phyloP scores from a whole-genome alignment of 2,113 vertebrate species.

The Puntigrus tetrazona region DNA sequence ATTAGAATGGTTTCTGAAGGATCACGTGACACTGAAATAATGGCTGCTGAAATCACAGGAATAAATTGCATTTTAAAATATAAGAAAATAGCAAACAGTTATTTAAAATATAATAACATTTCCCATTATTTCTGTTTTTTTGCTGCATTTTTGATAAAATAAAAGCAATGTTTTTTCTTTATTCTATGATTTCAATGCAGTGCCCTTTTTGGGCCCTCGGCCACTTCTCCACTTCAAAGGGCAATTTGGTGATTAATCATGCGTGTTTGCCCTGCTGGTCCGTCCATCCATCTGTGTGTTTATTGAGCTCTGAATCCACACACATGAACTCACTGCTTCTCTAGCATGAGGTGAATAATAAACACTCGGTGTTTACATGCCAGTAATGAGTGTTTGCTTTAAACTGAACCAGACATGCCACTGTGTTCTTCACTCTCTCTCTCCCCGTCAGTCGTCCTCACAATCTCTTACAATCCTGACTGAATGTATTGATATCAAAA shows the following conservation, averaged over 20 bases:
- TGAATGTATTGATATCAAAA: not conserved
- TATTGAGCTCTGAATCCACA: slow-evolving; percentile 24
- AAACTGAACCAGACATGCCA: slow-evolving; percentile 47
- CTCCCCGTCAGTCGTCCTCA: not conserved
- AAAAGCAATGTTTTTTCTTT: not conserved
- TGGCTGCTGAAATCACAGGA: not conserved
- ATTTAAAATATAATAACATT: not conserved
- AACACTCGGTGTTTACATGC: slow-evolving; percentile 26
- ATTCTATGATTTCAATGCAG: not conserved
- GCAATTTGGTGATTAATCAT: slow-evolving; percentile 44
- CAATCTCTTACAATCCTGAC: not conserved
- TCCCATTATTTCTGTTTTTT: not conserved
- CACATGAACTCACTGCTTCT: slow-evolving; percentile 10
- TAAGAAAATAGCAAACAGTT: not conserved
- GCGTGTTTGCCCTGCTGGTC: slow-evolving; percentile 27
- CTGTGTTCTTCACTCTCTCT: slow-evolving; percentile 8
- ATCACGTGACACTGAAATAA: not conserved
- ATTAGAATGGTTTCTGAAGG: not conserved
- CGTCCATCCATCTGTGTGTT: slow-evolving; percentile 44
- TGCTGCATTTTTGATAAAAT: not conserved
- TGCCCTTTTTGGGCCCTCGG: not conserved
- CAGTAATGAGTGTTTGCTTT: slow-evolving; percentile 37
- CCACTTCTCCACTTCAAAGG: slow-evolving; percentile 32
- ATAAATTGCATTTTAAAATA: not conserved
- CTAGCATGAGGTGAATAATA: slow-evolving; percentile 37